phyloP scores from a whole-genome alignment of 2,113 vertebrate genomes.

The Ciconia boyciana region DNA sequence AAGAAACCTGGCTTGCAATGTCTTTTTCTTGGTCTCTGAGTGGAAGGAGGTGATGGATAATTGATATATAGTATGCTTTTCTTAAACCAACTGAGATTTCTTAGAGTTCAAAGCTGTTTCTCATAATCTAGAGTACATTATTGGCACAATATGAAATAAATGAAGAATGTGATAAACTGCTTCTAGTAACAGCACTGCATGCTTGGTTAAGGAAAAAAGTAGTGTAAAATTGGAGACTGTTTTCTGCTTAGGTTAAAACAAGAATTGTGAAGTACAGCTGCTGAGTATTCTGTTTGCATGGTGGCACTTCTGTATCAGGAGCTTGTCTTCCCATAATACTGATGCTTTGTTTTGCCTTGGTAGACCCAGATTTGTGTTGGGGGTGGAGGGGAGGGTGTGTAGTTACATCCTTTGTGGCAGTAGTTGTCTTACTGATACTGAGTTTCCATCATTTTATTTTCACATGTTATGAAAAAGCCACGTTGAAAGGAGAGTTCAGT shows the following conservation, averaged over 20 bases:
- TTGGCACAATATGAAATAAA: background rate
- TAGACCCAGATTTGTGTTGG: background rate
- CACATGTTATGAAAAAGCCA: accelerated
- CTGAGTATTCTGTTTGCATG: background rate
- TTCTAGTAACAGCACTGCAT: background rate
- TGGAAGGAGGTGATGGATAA: background rate
- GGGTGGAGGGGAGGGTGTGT: background rate
- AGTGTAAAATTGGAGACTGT: background rate
- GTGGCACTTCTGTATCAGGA: background rate
- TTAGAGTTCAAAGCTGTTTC: background rate
- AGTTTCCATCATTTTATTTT: background rate
- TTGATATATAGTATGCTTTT: background rate
- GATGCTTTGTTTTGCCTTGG: background rate
- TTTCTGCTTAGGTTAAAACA: background rate
- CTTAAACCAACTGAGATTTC: background rate
- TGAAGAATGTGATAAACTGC: background rate
- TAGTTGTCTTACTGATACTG: background rate
- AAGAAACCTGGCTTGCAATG: background rate
- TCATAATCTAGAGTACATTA: background rate
- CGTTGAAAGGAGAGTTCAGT: background rate
- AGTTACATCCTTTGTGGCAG: background rate
- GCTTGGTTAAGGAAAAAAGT: background rate
- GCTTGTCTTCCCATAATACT: background rate
- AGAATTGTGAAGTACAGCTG: background rate
- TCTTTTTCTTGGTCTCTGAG: background rate